Evolutionary conservation across 2,113 vertebrate genomes (phyloP), one percentile per base, ranked within the genome.

Genomic region (Gnathonemus echidnorhynchus): DNA sequence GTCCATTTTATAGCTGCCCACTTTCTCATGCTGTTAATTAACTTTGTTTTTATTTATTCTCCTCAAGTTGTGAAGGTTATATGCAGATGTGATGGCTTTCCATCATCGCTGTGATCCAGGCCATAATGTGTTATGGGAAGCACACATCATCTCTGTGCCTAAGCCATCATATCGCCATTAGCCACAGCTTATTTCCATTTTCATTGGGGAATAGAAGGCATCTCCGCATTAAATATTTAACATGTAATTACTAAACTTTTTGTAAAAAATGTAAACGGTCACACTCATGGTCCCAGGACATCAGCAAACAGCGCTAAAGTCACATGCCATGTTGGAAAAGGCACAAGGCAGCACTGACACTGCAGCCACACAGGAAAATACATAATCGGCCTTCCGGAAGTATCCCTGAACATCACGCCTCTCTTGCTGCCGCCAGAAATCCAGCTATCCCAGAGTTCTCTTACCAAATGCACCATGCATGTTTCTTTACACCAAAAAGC

Each of bases 1-100:
- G 27, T 3, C 50, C 27, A 53, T 42, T 84, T 45, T 49, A 77
- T 21, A 70, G 31, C 62, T 85, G 45, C 24, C 42, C 83, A 42
- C 17, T 31, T 15, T 45, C 88, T 77, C 52, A 17, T 15, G 21
- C 46, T 48, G 46, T 90, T 93, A 93, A 93, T 93, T 93, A 92
- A 93, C 92, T 93, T 92, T 92, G 92, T 90, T 90, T 90, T 86
- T 89, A 90, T 93, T 93, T 91, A 91, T 88, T 89, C 92, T 90
- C 58, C 89, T 49, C 90, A 89, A 91, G 91, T 90, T 92, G 86
- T 91, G 90, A 92, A 91, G 91, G 90, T 92, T 91, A 80, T 92
- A 80, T 91, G 92, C 90, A 88, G 91, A 92, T 92, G 91, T 90
- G 85, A 7, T 46, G 24, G 56, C 90, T 91, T 92, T 93, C 92